Evolutionary conservation across 2,113 vertebrate genomes (phyloP), one percentile per base, ranked within the genome.

Genomic region (Paralichthys olivaceus): DNA sequence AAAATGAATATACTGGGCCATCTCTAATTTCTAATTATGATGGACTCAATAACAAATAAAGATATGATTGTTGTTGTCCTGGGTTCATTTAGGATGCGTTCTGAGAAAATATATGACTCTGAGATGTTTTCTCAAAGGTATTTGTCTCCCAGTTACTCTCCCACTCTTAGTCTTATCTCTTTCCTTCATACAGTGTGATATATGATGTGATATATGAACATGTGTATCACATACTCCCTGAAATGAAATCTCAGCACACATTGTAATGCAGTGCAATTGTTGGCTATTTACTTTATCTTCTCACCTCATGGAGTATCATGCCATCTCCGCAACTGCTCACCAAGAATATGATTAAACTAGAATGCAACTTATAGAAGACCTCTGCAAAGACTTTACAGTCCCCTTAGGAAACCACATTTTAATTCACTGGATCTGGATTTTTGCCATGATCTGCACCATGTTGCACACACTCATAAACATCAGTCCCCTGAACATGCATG

Each of bases 11-110:
- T 17, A 55, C 28, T 47, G 49, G 2, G 20, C 19, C 49, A 53
- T 53, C 49, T 56, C 22, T 58, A 63, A 47, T 29, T 40, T 19
- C 26, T 66, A 22, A 71, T 72, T 68, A 67, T n/a, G 40, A 25
- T 40, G 26, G 61, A 58, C 19, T 62, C 4, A 19, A 12, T 34
- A 61, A 4, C 14, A 51, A 2, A 69, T 53, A 4, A 37, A 49
- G 47, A 51, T 23, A 12, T 12, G 4, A 22, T 25, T 22, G 1
- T 28, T n/a, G 19, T 58, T 19, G 34, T 53, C 17, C 29, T 6
- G 7, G 20, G 7, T 61, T 63, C 1, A 69, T 74, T 68, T 7
- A 43, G 4, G 49, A 37, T 19, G 22, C 5, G 14, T 68, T 68
- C 19, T 28, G 5, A n/a, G 5, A 2, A 19, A 29, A 29, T 4